A percentile compares a stretch with the other conserved stretches of the same genome.
phyloP scores from a whole-genome alignment of 2,888 invertebrate genomes.

The Ditylenchus weischeri region DNA sequence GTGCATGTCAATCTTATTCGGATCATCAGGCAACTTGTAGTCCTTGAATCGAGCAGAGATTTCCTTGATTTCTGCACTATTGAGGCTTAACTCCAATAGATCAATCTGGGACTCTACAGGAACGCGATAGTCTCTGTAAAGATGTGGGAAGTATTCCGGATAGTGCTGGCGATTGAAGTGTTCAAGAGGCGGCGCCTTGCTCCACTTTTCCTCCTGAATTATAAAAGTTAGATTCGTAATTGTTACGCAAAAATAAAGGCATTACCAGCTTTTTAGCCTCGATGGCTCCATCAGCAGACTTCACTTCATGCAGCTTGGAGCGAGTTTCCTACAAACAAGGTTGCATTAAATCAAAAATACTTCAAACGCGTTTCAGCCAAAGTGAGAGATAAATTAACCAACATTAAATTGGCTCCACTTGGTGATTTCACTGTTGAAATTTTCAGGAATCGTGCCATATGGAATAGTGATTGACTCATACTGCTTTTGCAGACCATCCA shows the following conservation, averaged over 20 bases:
- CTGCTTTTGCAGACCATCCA: constrained; percentile 57
- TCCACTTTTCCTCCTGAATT: constrained; percentile 55
- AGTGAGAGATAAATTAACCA: constrained; percentile 12
- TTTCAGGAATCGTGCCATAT: constrained; percentile 54
- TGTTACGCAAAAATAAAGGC: constrained; percentile 9
- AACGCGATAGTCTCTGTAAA: background rate
- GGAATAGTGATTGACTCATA: constrained; percentile 56
- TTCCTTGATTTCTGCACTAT: background rate
- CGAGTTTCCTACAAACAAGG: constrained; percentile 40
- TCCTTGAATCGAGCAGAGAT: too few species aligned
- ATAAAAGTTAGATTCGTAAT: background rate
- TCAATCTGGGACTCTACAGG: background rate
- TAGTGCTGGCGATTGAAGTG: constrained; percentile 30
- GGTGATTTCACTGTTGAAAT: constrained; percentile 50
- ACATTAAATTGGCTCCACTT: constrained; percentile 55
- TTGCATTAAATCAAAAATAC: constrained; percentile 1
- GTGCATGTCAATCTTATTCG: too few species aligned
- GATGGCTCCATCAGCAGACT: constrained; percentile 53
- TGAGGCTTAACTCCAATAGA: background rate
- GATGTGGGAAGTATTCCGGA: constrained; percentile 8
- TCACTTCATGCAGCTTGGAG: constrained; percentile 49
- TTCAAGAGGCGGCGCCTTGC: constrained; percentile 57
- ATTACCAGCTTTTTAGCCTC: constrained; percentile 52
- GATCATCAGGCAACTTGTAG: too few species aligned
- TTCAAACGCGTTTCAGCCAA: background rate